These are phyloP conservation scores for Acromyrmex heyeri DNA, from an alignment of 1,140 invertebrate species.

Conservation along the genomic window DNA sequence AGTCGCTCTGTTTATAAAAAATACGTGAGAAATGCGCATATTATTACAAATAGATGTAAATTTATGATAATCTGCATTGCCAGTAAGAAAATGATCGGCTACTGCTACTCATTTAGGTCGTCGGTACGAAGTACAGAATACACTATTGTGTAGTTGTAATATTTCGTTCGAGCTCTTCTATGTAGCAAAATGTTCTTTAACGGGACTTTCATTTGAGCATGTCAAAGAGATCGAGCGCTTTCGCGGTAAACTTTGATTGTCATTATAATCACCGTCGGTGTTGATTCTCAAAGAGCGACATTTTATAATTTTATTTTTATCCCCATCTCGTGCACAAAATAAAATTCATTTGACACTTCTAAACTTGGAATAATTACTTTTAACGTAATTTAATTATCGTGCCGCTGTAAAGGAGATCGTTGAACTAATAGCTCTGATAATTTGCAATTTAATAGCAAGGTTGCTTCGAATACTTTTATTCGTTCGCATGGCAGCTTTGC, in stretches of 20 bases:
- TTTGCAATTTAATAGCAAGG: slow-evolving; percentile 67
- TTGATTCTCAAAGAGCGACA: not conserved
- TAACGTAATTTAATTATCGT: slow-evolving; percentile 20
- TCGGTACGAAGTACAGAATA: slow-evolving; percentile 17
- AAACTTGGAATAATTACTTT: not conserved
- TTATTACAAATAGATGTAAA: slow-evolving; percentile 30
- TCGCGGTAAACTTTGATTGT: slow-evolving; percentile 35
- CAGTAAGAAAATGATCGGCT: slow-evolving; percentile 2
- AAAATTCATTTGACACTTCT: not conserved
- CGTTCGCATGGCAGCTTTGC: not conserved
- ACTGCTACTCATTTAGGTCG: slow-evolving; percentile 20
- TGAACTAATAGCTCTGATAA: slow-evolving; percentile 53
- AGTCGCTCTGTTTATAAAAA: slow-evolving; percentile 15
- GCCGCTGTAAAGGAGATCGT: slow-evolving; percentile 3
- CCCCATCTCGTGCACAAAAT: not conserved
- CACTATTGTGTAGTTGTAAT: slow-evolving; percentile 21
- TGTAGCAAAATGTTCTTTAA: slow-evolving; percentile 48
- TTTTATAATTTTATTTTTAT: slow-evolving; percentile 14
- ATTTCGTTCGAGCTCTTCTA: slow-evolving; percentile 25
- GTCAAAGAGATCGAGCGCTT: slow-evolving; percentile 52
- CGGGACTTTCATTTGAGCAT: slow-evolving; percentile 57
- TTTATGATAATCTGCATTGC: slow-evolving; percentile 16
- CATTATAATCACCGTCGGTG: slow-evolving; percentile 23
- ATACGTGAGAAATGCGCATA: not conserved
- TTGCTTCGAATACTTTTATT: slow-evolving; percentile 38